Evolutionary conservation across 2,113 vertebrate genomes (phyloP), one percentile per base, ranked within the genome.

Genomic region (Sylvilagus bachmani): DNA sequence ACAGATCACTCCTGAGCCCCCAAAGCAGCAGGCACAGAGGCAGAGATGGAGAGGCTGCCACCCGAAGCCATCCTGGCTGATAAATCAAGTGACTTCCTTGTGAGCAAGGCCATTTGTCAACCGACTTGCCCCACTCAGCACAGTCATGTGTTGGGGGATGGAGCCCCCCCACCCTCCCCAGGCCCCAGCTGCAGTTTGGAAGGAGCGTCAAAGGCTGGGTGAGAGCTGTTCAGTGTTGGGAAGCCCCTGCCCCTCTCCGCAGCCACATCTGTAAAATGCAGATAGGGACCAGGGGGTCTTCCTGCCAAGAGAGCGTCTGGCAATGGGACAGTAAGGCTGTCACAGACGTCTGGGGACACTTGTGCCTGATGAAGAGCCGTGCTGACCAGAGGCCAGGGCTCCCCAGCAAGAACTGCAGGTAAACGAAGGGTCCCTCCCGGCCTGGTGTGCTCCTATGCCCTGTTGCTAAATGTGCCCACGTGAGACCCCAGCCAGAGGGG

Each of bases 51-150:
- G 70, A 55, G 70, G 96, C 10, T 16, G 33, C 53, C 1, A 2
- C 70, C 5, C 2, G 66, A 86, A 89, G 92, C 84, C 38, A 92
- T 92, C 91, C n/a, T 10, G 90, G 64, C 44, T 82, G 85, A 81
- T 38, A 91, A 93, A 97, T 77, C 79, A 95, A 94, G 96, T 71
- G 74, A 73, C 38, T 93, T 84, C 71, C 55, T 27, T 66, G 93
- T 69, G 94, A 96, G 21, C 2, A 8, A 16, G 82, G 86, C 33
- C 69, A 70, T 93, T 94, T 90, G 94, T 97, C 71, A 86, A 89
- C 61, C 0, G 8, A 84, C 75, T 95, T 70, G 74, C 61, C 67
- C 83, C 44, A 71, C 31, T 0, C 1, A 71, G 85, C n/a, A 31
- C 64, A 85, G 75, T 31, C 61, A 83, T 74, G 24, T 6, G 33